Conservation (phyloP, 2,113 vertebrate species). For the Strix uralensis region DNA sequence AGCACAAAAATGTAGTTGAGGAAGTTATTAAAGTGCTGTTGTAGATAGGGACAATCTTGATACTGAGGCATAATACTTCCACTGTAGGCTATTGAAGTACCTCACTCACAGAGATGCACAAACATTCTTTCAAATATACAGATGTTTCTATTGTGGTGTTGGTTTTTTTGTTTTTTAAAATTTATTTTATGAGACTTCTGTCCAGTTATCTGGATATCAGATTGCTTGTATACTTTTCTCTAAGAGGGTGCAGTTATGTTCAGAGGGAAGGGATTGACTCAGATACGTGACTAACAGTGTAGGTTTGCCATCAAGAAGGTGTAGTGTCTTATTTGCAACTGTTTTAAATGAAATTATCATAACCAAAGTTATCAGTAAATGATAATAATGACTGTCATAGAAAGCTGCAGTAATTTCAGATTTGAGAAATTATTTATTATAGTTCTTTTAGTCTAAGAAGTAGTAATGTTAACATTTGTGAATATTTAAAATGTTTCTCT, state of each 20-base stretch:
- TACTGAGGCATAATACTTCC: neutral
- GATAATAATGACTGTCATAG: neutral
- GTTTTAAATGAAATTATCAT: neutral
- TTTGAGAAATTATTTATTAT: neutral
- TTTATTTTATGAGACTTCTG: neutral
- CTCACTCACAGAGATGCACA: neutral
- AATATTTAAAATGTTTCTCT: neutral
- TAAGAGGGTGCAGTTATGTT: neutral
- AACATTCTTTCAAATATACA: neutral
- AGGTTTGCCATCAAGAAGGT: neutral
- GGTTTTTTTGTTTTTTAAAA: neutral
- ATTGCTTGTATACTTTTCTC: neutral
- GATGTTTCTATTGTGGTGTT: neutral
- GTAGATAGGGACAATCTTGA: neutral
- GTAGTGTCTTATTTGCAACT: neutral
- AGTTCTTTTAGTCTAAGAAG: neutral
- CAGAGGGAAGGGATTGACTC: neutral
- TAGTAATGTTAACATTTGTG: neutral
- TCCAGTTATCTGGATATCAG: neutral
- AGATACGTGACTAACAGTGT: neutral
- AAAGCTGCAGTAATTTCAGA: neutral
- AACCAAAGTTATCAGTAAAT: neutral
- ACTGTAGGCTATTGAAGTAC: neutral
- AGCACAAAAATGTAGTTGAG: neutral
- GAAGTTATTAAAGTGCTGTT: neutral